These are phyloP conservation scores for Coregonus sp. DNA, from an alignment of 2,797 vertebrate species.

Conservation along the genomic window DNA sequence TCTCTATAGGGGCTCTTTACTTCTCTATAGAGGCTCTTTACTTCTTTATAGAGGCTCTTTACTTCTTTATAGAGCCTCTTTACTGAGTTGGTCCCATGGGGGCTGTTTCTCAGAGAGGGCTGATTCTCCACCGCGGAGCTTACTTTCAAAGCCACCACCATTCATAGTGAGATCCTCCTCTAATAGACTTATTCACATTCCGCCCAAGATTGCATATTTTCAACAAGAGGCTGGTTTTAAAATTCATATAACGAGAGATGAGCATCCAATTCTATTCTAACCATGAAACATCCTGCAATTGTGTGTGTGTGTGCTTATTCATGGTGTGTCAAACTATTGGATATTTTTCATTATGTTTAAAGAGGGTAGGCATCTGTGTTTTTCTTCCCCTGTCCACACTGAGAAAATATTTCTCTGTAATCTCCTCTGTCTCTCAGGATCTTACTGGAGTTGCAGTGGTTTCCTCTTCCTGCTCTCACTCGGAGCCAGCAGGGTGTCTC, in stretches of 20 bases:
- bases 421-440: slow-evolving; percentile 62
- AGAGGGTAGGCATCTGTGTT: slow-evolving; percentile 60
- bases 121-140: slow-evolving; percentile 64
- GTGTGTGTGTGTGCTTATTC: slow-evolving; percentile 31
- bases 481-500: slow-evolving; percentile 69
- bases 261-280: slow-evolving; percentile 70
- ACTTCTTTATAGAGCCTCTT: too few species aligned
- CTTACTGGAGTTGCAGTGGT: slow-evolving; percentile 73
- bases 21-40: too few species aligned
- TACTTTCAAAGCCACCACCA: slow-evolving; percentile 69
- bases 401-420: slow-evolving; percentile 64
- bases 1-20: too few species aligned
- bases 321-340: slow-evolving; percentile 70
- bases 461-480: slow-evolving; percentile 71
- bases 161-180: slow-evolving; percentile 63
- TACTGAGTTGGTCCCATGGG: slow-evolving; percentile 69
- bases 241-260: slow-evolving; percentile 68
- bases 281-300: slow-evolving; percentile 63
- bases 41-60: too few species aligned
- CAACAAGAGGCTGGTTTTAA: slow-evolving; percentile 66
- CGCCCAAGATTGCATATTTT: slow-evolving; percentile 73
- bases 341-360: slow-evolving; percentile 53
- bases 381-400: slow-evolving; percentile 56
- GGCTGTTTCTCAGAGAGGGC: slow-evolving; percentile 66
- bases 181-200: slow-evolving; percentile 72